Evolutionary conservation across 2,888 invertebrate genomes (phyloP).

Genomic region (Cinara cedri): DNA sequence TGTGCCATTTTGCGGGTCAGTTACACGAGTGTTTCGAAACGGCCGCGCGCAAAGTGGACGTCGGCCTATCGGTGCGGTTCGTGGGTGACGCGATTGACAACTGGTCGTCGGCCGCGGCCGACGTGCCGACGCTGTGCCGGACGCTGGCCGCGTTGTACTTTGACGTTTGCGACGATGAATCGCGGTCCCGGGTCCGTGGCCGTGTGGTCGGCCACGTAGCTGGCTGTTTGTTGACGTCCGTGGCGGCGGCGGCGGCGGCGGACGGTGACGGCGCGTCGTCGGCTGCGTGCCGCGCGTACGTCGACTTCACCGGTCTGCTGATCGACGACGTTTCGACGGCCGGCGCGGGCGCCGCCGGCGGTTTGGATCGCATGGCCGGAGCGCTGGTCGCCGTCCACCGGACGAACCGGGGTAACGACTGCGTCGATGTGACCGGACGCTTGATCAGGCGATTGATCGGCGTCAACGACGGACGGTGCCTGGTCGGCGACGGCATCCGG

Average conservation of each 20-base stretch:
- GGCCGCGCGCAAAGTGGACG: neutral
- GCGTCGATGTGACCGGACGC: neutral
- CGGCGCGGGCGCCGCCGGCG: neutral
- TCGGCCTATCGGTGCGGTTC: neutral
- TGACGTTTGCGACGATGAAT: neutral
- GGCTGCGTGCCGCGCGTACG: neutral
- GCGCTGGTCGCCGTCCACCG: neutral
- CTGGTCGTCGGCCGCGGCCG: neutral
- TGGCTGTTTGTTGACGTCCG: neutral
- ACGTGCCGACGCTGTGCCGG: slow-evolving; percentile 1
- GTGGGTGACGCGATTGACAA: neutral
- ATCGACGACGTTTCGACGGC: neutral
- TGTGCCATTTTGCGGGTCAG: neutral
- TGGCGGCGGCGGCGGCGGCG: no score
- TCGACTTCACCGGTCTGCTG: neutral
- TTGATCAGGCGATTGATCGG: neutral
- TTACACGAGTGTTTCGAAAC: slow-evolving; percentile 9
- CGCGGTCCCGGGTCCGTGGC: neutral
- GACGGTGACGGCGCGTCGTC: neutral
- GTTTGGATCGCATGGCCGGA: neutral
- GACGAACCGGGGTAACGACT: neutral
- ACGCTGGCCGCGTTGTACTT: slow-evolving; percentile 16
- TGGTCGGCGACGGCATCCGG: neutral
- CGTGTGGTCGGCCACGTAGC: neutral
- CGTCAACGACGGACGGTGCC: neutral